These are phyloP conservation scores for Neopipo cinnamomea DNA, from an alignment of 2,113 vertebrate species.

Conservation along the genomic window DNA sequence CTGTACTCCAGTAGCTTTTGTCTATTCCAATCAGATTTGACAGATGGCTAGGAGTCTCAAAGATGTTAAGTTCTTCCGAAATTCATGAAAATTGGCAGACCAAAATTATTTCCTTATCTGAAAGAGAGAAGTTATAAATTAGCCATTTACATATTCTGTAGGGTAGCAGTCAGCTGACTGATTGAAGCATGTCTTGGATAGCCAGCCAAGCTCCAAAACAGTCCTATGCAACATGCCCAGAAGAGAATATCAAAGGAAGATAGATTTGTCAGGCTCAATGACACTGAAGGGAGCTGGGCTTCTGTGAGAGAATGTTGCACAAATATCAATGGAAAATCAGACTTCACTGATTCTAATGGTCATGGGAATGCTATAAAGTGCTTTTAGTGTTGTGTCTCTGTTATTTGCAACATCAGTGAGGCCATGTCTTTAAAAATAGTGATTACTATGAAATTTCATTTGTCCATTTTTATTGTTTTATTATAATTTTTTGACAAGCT, in stretches of 20 bases:
- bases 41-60: neutral
- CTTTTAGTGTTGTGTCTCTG: neutral
- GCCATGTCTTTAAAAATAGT: neutral
- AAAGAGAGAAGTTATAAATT: neutral
- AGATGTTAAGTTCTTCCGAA: neutral
- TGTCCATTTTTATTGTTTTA: neutral
- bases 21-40: neutral
- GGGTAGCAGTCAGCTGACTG: neutral
- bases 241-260: neutral
- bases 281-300: neutral
- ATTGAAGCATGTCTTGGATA: fast-evolving
- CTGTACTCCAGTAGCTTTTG: neutral
- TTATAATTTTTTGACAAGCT: neutral
- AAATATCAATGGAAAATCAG: neutral
- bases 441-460: neutral
- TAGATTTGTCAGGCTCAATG: neutral
- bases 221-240: neutral
- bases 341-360: neutral
- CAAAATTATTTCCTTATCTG: neutral
- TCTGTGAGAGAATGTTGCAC: neutral
- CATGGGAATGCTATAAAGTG: neutral
- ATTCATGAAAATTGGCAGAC: neutral
- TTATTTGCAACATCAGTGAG: neutral
- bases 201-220: neutral
- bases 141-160: neutral